Conservation (phyloP, 1,140 invertebrate species). For the Saccostrea glomerata region DNA sequence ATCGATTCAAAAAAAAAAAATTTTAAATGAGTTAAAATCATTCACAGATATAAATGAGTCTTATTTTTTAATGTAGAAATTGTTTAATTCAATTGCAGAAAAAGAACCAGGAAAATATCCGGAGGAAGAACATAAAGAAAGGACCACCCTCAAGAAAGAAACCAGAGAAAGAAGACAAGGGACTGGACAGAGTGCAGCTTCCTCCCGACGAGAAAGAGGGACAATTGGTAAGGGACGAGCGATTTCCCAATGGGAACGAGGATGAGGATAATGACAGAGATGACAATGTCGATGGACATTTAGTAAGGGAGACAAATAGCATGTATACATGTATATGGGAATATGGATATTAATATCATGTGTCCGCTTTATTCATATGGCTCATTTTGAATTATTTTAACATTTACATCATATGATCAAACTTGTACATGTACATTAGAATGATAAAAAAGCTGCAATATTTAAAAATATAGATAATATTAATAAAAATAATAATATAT, state of each 20-base stretch:
- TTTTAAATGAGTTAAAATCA: too few relatives aligned
- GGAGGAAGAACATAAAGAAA: not conserved
- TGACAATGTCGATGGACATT: conserved; percentile 53
- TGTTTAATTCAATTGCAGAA: not conserved
- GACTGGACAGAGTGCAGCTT: conserved; percentile 1
- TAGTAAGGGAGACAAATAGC: conserved; percentile 38
- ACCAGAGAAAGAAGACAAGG: not conserved
- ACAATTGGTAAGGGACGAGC: conserved; percentile 41
- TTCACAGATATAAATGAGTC: not conserved
- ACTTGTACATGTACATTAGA: too few relatives aligned
- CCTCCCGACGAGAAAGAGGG: conserved; percentile 40
- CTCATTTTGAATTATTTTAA: too few relatives aligned
- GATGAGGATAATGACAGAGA: conserved; percentile 59
- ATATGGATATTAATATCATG: too few relatives aligned
- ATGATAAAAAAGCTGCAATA: too few relatives aligned
- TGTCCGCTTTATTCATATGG: too few relatives aligned
- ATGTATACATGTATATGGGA: too few relatives aligned
- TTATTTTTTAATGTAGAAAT: not conserved
- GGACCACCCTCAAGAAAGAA: conserved; percentile 29
- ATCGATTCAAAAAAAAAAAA: too few relatives aligned
- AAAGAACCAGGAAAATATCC: conserved; percentile 37
- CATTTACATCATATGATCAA: too few relatives aligned
- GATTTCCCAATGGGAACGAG: conserved; percentile 52
- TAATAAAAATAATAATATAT: too few relatives aligned
- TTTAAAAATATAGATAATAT: too few relatives aligned